phyloP scores from a whole-genome alignment of 2,888 invertebrate species.

The Argyra leucocephala region DNA sequence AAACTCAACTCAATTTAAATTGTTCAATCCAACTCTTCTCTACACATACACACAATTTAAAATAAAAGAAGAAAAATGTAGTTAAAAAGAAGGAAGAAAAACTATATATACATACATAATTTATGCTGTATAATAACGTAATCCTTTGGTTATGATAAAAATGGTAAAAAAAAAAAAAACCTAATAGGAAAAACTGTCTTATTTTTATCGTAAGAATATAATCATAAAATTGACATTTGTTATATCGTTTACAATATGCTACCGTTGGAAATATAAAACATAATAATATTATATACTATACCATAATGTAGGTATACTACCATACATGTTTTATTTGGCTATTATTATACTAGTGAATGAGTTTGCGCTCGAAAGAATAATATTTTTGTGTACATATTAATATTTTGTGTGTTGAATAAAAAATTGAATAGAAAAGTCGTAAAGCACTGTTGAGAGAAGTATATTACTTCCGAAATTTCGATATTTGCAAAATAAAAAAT shows the following conservation, averaged over 20 bases:
- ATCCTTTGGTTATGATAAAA: neutral
- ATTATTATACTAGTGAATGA: too few relatives aligned
- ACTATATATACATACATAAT: neutral
- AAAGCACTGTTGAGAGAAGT: too few relatives aligned
- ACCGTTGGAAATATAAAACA: neutral
- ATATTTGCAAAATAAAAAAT: too few relatives aligned
- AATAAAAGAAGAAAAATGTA: neutral
- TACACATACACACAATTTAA: neutral
- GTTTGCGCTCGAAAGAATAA: too few relatives aligned
- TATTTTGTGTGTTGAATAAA: too few relatives aligned
- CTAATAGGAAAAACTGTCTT: neutral
- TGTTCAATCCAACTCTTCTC: neutral
- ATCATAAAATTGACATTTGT: neutral
- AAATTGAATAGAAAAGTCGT: too few relatives aligned
- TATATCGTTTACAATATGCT: neutral
- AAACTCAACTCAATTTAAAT: slow-evolving; percentile 2
- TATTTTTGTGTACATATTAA: too few relatives aligned
- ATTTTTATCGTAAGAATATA: neutral
- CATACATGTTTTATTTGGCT: too few relatives aligned
- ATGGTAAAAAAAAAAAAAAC: neutral
- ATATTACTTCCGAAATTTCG: too few relatives aligned
- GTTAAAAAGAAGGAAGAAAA: neutral
- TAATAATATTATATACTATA: neutral
- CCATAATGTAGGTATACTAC: too few relatives aligned
- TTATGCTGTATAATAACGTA: slow-evolving; percentile 6